Evolutionary conservation across 2,888 invertebrate species (phyloP).

Genomic region (Mantis religiosa): DNA sequence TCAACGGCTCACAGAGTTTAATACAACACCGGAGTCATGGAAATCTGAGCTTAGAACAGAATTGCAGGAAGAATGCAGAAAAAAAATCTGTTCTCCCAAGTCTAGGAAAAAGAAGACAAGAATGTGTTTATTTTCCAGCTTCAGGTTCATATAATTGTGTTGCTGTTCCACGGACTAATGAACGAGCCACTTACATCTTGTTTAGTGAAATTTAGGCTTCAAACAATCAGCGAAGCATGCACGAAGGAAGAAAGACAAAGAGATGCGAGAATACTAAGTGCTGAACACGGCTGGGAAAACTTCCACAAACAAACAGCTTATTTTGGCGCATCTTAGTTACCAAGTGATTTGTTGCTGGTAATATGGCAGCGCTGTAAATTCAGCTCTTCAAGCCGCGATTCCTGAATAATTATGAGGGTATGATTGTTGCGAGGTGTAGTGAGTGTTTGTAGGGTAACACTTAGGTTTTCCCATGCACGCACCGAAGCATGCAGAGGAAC

Average conservation of each 20-base stretch:
- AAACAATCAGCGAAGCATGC: neutral
- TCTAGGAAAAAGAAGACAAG: neutral
- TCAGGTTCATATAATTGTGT: neutral
- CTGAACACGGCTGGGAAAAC: neutral
- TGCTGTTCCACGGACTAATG: neutral
- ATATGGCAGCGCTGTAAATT: neutral
- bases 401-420: neutral
- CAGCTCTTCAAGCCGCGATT: neutral
- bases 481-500: neutral
- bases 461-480: neutral
- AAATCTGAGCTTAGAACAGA: neutral
- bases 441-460: neutral
- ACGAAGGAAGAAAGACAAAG: neutral
- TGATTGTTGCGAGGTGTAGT: neutral
- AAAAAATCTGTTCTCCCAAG: neutral
- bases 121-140: neutral
- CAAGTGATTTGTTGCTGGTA: neutral
- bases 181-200: neutral
- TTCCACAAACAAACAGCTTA: neutral
- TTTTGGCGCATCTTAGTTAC: neutral
- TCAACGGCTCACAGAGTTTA: too few species aligned
- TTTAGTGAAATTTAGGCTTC: neutral
- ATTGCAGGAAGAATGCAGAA: neutral
- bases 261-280: neutral
- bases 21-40: too few species aligned